Evolutionary conservation across 2,888 invertebrate genomes (phyloP), one percentile per base, ranked within the genome.

Genomic region (Ctenicera cuprea): DNA sequence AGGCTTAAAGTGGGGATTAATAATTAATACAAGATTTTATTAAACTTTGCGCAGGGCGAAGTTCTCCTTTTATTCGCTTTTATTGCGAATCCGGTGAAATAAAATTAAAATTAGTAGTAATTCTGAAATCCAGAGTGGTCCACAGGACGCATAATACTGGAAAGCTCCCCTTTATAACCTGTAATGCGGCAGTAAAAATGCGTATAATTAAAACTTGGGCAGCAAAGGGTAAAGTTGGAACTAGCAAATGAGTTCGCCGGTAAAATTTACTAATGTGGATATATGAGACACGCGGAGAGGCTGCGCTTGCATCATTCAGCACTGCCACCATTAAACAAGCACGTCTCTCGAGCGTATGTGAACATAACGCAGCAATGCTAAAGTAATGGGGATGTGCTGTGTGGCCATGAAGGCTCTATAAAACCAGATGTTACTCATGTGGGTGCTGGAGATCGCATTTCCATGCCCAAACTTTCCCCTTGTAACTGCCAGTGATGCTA

Each of bases 381-480:
- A 83, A 84, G 84, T 85, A 85, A 85, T 85, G 85, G 85, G 83
- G 83, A 85, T 85, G 83, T 83, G 85, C 83, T 85, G 85, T 84
- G 83, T 82, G 83, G 80, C 78, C 81, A 79, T 78, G 79, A 80
- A 78, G 80, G 80, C 82, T 79, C 82, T 80, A 85, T 85, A 85
- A 85, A 85, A 82, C 83, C 84, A 84, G 84, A 84, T 85, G 85
- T 84, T 82, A 78, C 84, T 82, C 84, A 78, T 81, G 81, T 80
- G 83, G 82, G 80, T 82, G 81, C 80, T 80, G 80, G 80, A 81
- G 80, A 82, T 83, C 83, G 82, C 82, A 83, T 84, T 83, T 83
- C 81, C 82, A 81, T 83, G 80, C 80, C 77, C 78, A 78, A 80
- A 81, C 80, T 80, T 79, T 78, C 79, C 82, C 81, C 79, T 78